phyloP scores from a whole-genome alignment of 23 tunicate species.

The Phallusia fumigata region DNA sequence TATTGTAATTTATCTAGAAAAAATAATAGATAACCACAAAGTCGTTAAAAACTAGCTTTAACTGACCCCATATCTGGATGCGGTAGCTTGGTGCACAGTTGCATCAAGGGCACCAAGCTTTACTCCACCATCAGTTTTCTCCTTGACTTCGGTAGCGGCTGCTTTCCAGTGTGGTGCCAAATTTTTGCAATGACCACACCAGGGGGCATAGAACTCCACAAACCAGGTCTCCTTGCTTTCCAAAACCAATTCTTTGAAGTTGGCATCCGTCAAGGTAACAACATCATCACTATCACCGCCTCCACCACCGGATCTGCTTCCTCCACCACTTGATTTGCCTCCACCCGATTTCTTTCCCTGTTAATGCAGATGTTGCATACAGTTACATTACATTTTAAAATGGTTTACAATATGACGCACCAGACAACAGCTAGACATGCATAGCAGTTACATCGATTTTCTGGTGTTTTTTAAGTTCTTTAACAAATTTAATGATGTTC shows the following conservation, averaged over 20 bases:
- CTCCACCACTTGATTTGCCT: neutral
- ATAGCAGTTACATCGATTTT: too few relatives aligned
- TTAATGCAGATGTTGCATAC: neutral
- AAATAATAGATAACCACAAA: too few relatives aligned
- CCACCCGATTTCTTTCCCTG: neutral
- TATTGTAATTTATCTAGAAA: too few relatives aligned
- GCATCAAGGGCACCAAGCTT: conserved; percentile 97
- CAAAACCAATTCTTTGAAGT: conserved; percentile 81
- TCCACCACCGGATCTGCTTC: conserved; percentile 11
- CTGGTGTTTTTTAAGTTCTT: too few relatives aligned
- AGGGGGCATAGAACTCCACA: conserved; percentile 98
- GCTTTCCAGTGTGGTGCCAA: conserved; percentile 93
- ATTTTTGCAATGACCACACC: conserved; percentile 99
- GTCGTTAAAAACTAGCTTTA: neutral
- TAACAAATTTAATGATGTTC: too few relatives aligned
- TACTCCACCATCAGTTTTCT: conserved; percentile 71
- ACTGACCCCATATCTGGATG: conserved; percentile 84
- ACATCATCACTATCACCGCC: conserved; percentile 61
- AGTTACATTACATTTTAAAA: conserved; percentile 13
- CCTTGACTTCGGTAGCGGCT: conserved; percentile 86
- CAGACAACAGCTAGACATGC: too few relatives aligned
- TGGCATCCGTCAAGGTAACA: conserved; percentile 91
- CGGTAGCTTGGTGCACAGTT: conserved; percentile 72
- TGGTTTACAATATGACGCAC: too few relatives aligned
- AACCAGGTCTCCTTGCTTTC: conserved; percentile 96